A percentile compares a stretch with the other conserved stretches of the same genome.
Conservation (phyloP, 2,888 invertebrate species). For the Noctua pronuba region DNA sequence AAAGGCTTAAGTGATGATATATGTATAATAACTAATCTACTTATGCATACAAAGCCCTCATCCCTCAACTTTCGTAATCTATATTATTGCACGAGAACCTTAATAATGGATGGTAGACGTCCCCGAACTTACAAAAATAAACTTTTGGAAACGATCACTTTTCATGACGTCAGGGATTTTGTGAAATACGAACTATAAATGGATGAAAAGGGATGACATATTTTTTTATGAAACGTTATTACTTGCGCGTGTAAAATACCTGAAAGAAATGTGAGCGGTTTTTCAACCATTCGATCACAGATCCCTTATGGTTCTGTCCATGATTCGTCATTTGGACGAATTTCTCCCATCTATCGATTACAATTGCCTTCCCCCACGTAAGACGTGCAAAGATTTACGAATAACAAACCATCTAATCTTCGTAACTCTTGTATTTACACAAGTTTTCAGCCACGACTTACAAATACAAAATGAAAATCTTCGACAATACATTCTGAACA, state of each 20-base stretch:
- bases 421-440: conserved; percentile 16
- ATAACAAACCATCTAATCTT: conserved; percentile 18
- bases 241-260: conserved; percentile 37
- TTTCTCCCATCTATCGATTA: neutral
- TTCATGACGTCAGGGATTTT: conserved; percentile 61
- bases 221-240: conserved; percentile 54
- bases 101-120: conserved; percentile 36
- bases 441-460: conserved; percentile 28
- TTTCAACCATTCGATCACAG: neutral
- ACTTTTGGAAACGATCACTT: conserved; percentile 45
- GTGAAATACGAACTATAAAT: conserved; percentile 57
- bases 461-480: conserved; percentile 35
- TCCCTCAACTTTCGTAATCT: conserved; percentile 41
- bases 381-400: neutral
- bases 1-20: conserved; percentile 27
- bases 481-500: conserved; percentile 46
- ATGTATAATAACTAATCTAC: conserved; percentile 31
- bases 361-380: neutral
- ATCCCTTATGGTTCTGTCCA: neutral
- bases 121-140: conserved; percentile 49
- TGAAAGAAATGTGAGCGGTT: conserved; percentile 14
- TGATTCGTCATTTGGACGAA: neutral
- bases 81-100: conserved; percentile 43
- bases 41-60: conserved; percentile 28
- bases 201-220: conserved; percentile 58